phyloP scores from a whole-genome alignment of 1,140 invertebrate genomes.

The Bombus consobrinus region DNA sequence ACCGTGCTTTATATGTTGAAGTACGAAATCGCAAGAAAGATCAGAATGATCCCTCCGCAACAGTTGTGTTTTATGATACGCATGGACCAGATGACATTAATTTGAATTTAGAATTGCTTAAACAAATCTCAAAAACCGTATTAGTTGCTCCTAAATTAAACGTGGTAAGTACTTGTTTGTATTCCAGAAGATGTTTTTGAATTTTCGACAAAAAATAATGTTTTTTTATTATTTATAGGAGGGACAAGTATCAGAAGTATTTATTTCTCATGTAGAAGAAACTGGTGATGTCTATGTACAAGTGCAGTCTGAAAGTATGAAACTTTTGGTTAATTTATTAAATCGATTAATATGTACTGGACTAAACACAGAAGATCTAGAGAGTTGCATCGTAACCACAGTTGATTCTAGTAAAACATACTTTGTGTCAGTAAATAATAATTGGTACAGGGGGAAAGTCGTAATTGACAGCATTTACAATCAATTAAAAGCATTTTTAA shows the following conservation, averaged over 20 bases:
- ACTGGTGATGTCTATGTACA: constrained; percentile 82
- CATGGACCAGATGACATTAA: constrained; percentile 66
- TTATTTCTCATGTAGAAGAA: constrained; percentile 77
- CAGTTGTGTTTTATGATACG: constrained; percentile 68
- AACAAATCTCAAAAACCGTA: constrained; percentile 62
- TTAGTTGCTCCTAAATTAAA: constrained; percentile 36
- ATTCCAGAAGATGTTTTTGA: not conserved
- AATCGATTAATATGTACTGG: constrained; percentile 65
- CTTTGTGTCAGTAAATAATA: constrained; percentile 70
- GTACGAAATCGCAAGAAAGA: constrained; percentile 42
- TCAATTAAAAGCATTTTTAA: constrained; percentile 74
- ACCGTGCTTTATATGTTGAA: constrained; percentile 54
- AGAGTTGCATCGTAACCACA: constrained; percentile 55
- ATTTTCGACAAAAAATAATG: not conserved
- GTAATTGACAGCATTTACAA: constrained; percentile 65
- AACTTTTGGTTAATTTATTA: constrained; percentile 73
- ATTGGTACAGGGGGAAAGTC: constrained; percentile 76
- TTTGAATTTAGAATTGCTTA: constrained; percentile 72
- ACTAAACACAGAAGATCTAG: constrained; percentile 57
- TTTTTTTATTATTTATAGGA: constrained; percentile 58
- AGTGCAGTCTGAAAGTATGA: constrained; percentile 75
- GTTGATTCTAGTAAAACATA: constrained; percentile 74
- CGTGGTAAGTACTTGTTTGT: constrained; percentile 41
- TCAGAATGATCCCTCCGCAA: constrained; percentile 36
- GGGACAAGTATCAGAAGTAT: constrained; percentile 76